Percentiles rank a stretch among this genome's conserved stretches.
phyloP scores from a whole-genome alignment of 2,113 vertebrate genomes.

The Triplophysa siluroides region DNA sequence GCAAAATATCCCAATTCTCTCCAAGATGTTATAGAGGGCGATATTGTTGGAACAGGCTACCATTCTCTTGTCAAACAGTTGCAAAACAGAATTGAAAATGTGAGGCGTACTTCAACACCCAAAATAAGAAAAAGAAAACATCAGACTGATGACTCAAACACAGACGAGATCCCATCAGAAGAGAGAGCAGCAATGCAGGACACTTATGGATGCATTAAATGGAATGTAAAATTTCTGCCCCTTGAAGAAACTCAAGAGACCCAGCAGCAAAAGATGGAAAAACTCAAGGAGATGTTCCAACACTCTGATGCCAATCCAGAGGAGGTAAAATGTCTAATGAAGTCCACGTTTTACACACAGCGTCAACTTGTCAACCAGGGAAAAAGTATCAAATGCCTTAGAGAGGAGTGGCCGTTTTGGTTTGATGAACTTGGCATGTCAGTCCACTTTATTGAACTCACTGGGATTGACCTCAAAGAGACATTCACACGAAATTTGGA shows the following conservation, averaged over 20 bases:
- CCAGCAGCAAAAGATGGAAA: constrained; percentile 25
- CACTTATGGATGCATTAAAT: constrained; percentile 12
- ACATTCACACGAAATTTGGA: constrained; percentile 19
- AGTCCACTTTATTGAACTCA: constrained; percentile 23
- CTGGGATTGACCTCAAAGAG: constrained; percentile 29
- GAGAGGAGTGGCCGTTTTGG: constrained; percentile 21
- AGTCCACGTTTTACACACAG: constrained; percentile 16
- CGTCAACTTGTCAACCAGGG: constrained; percentile 21
- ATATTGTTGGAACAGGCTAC: background rate
- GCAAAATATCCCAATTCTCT: constrained; percentile 9
- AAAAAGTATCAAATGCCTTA: constrained; percentile 24
- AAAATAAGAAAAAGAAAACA: constrained; percentile 32
- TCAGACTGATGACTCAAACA: constrained; percentile 20
- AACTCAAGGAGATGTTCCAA: constrained; percentile 26
- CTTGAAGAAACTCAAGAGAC: constrained; percentile 19
- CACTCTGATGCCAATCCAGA: constrained; percentile 16
- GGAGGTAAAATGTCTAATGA: constrained; percentile 7
- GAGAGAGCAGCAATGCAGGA: constrained; percentile 28
- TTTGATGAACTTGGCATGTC: constrained; percentile 31
- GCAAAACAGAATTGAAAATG: constrained; percentile 34
- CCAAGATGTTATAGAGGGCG: background rate
- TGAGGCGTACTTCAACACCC: constrained; percentile 32
- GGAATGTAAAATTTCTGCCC: constrained; percentile 5
- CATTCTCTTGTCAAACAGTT: constrained; percentile 23
- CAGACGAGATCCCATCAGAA: constrained; percentile 27